Evolutionary conservation across 2,797 vertebrate genomes (phyloP), one percentile per base, ranked within the genome.

Genomic region (Acipenser transmontanus): DNA sequence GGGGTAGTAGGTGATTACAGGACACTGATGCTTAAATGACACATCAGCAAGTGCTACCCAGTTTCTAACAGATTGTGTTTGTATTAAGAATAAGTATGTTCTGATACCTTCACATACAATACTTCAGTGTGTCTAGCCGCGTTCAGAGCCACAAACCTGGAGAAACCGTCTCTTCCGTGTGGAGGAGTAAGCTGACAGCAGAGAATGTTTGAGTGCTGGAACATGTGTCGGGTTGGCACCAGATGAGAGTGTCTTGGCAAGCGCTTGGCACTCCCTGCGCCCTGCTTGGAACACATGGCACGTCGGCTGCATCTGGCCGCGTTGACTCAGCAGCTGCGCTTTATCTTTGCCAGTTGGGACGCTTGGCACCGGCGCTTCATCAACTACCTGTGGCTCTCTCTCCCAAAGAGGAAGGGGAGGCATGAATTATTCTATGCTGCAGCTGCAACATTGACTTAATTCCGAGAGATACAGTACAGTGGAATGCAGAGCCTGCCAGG

Each of bases 361-460:
- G 84, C 85, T 91, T 91, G 91, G 90, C 89, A 89, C 85, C 79
- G 88, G 87, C 85, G 89, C 89, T 91, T 91, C 86, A 85, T 91
- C 89, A 91, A 88, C 90, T 92, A 91, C 92, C 92, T 92, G 92
- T 92, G 84, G 92, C 86, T 90, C 84, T 89, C 85, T 90, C 84
- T 89, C 85, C 79, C 78, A 86, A 34, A 34, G 34, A 34, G 34
- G 34, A 81, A 85, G 81, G 76, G 74, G 73, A 78, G 80, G 78
- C 17, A 87, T 91, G 83, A 90, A 91, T 91, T 87, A 91, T 92
- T 91, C 82, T 62, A 64, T 80, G 81, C 82, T 82, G 82, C 85
- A 86, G 88, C 86, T 88, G 88, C 82, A 88, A 90, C 90, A 80
- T 83, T 86, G 88, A 89, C 76, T 85, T 86, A 74, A 79, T 87